Evolutionary conservation across 2,888 invertebrate genomes (phyloP).

Genomic region (Siphlonurus alternatus): DNA sequence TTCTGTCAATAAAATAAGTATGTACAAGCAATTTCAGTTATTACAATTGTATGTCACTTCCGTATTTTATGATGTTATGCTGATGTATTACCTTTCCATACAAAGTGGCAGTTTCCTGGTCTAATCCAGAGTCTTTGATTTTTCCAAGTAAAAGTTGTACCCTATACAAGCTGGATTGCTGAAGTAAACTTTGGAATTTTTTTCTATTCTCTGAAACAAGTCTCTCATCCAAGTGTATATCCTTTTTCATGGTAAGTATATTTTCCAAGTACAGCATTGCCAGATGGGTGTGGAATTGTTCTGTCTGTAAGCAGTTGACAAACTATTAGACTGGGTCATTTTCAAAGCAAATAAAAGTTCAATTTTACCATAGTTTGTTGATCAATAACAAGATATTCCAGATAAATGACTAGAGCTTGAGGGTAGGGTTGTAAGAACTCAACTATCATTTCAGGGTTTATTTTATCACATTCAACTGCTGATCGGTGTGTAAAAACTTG

Average conservation of each 20-base stretch:
- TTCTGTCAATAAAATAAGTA: neutral
- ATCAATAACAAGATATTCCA: constrained; percentile 27
- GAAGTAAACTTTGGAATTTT: constrained; percentile 26
- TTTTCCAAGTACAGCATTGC: constrained; percentile 29
- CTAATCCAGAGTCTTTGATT: constrained; percentile 26
- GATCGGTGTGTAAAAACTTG: constrained; percentile 27
- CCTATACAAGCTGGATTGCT: constrained; percentile 26
- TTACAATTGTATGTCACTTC: neutral
- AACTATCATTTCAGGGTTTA: constrained; percentile 21
- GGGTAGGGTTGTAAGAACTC: constrained; percentile 27
- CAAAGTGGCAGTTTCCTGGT: constrained; percentile 31
- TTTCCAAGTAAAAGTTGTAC: constrained; percentile 29
- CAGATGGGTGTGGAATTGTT: constrained; percentile 31
- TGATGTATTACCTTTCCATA: constrained; percentile 30
- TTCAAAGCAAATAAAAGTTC: constrained; percentile 1
- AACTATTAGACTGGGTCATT: neutral
- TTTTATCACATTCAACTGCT: constrained; percentile 7
- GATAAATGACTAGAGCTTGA: constrained; percentile 24
- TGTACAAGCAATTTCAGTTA: too few species aligned
- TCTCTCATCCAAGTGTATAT: constrained; percentile 9
- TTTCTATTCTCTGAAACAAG: constrained; percentile 17
- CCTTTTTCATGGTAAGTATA: constrained; percentile 18
- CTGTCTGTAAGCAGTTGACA: constrained; percentile 22
- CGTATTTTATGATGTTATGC: too few species aligned
- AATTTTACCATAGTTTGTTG: constrained; percentile 23